A percentile compares a stretch with the other conserved stretches of the same genome.
Evolutionary conservation across 2,113 vertebrate genomes (phyloP).

Genomic region (Zosterops hypoxanthus): DNA sequence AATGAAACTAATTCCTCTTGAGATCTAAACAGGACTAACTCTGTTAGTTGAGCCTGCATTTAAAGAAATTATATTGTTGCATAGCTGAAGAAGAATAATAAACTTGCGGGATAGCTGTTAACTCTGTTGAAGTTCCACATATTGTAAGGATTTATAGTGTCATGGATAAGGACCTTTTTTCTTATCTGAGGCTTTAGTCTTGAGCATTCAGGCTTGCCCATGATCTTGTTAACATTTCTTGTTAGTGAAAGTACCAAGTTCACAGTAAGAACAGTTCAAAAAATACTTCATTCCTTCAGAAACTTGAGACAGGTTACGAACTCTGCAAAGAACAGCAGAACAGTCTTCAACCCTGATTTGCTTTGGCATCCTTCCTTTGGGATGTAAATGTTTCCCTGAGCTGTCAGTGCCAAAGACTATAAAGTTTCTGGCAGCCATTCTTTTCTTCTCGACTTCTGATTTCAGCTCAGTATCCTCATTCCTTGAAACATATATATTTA

Average conservation of each 20-base stretch:
- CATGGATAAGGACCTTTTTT: background rate
- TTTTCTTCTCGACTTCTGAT: background rate
- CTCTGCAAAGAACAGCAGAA: background rate
- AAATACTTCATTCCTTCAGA: background rate
- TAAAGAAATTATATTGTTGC: background rate
- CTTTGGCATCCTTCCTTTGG: slow-evolving; percentile 8
- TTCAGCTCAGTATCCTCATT: background rate
- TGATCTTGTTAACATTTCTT: background rate
- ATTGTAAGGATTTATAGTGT: background rate
- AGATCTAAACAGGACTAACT: background rate
- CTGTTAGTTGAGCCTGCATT: background rate
- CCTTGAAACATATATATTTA: background rate
- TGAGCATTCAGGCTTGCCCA: background rate
- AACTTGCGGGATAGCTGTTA: background rate
- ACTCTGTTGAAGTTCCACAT: background rate
- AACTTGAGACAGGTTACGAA: background rate
- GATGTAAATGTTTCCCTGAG: background rate
- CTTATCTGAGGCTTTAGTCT: background rate
- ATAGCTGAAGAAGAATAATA: background rate
- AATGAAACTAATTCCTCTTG: background rate
- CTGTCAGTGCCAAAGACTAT: slow-evolving; percentile 1
- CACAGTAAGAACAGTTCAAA: background rate
- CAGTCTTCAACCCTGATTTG: background rate
- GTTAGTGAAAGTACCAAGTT: background rate
- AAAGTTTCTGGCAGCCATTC: slow-evolving; percentile 17